Percentiles rank a stretch among this genome's conserved stretches.
Evolutionary conservation across 2,797 vertebrate genomes (phyloP).

Genomic region (Ctenosaura bakeri): DNA sequence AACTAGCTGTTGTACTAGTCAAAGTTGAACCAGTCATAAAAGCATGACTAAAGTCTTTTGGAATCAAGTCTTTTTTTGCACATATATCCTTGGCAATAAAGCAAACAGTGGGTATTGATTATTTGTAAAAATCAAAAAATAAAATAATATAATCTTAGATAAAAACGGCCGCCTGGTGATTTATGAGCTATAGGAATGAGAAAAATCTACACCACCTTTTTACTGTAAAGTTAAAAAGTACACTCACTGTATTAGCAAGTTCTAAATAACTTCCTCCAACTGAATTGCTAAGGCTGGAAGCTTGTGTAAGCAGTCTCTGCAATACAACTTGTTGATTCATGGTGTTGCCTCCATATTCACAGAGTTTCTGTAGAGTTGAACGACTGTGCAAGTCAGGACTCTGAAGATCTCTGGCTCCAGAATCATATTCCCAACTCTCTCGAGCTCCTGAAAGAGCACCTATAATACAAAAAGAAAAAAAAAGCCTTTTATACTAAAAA

Average conservation of each 20-base stretch:
- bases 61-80: slow-evolving; percentile 18
- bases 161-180: slow-evolving; percentile 34
- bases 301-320: slow-evolving; percentile 77
- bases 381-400: slow-evolving; percentile 79
- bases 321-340: slow-evolving; percentile 72
- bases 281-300: slow-evolving; percentile 62
- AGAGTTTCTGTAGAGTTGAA: slow-evolving; percentile 76
- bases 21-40: slow-evolving; percentile 47
- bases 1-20: slow-evolving; percentile 42
- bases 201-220: slow-evolving; percentile 22
- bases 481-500: background rate
- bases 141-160: slow-evolving; percentile 38
- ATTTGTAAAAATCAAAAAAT: slow-evolving; percentile 41
- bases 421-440: slow-evolving; percentile 87
- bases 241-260: slow-evolving; percentile 85
- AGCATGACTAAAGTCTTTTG: slow-evolving; percentile 38
- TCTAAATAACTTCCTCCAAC: slow-evolving; percentile 81
- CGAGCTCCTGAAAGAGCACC: slow-evolving; percentile 82
- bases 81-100: slow-evolving; percentile 24
- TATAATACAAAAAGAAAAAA: slow-evolving; percentile 67
- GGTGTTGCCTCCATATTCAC: slow-evolving; percentile 68
- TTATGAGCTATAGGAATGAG: background rate
- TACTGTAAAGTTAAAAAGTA: slow-evolving; percentile 21
- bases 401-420: slow-evolving; percentile 84
- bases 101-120: slow-evolving; percentile 17